A percentile compares a stretch with the other conserved stretches of the same genome.
These are phyloP conservation scores for Sebastes ruberrimus DNA, from an alignment of 2,797 vertebrate genomes.

Conservation along the genomic window DNA sequence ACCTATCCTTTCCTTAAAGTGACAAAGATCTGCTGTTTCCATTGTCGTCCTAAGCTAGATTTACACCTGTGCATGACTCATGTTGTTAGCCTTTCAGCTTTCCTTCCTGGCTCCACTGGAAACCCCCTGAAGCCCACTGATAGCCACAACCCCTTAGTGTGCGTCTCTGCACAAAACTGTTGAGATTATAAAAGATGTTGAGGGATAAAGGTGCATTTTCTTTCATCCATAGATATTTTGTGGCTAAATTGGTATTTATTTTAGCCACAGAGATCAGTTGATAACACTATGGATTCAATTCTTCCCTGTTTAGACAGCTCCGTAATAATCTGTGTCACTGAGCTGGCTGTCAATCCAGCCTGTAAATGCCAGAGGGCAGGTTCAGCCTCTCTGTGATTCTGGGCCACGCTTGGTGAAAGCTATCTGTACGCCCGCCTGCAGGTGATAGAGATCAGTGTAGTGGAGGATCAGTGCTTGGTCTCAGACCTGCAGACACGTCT, in stretches of 20 bases:
- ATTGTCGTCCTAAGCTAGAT: constrained; percentile 25
- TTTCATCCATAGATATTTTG: background rate
- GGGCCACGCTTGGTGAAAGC: constrained; percentile 56
- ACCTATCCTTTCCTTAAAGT: constrained; percentile 2
- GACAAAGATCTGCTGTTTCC: constrained; percentile 19
- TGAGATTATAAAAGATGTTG: background rate
- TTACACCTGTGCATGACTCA: constrained; percentile 23
- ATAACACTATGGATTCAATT: constrained; percentile 3
- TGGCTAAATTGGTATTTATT: background rate
- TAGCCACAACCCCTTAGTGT: background rate
- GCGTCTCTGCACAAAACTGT: background rate
- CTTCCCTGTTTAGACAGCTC: background rate
- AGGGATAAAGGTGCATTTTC: background rate
- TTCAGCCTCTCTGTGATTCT: constrained; percentile 13
- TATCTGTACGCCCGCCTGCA: constrained; percentile 55
- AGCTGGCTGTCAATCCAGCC: constrained; percentile 33
- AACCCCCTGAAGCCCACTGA: constrained; percentile 14
- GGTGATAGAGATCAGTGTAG: constrained; percentile 54
- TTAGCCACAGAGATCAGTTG: background rate
- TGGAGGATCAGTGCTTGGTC: constrained; percentile 30
- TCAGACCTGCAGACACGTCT: constrained; percentile 40
- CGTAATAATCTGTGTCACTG: constrained; percentile 27
- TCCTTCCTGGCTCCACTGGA: constrained; percentile 22
- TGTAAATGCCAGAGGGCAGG: constrained; percentile 1
- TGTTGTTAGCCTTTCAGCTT: constrained; percentile 7